Conservation (phyloP, 2,113 vertebrate species). For the Amphiprion ocellaris region DNA sequence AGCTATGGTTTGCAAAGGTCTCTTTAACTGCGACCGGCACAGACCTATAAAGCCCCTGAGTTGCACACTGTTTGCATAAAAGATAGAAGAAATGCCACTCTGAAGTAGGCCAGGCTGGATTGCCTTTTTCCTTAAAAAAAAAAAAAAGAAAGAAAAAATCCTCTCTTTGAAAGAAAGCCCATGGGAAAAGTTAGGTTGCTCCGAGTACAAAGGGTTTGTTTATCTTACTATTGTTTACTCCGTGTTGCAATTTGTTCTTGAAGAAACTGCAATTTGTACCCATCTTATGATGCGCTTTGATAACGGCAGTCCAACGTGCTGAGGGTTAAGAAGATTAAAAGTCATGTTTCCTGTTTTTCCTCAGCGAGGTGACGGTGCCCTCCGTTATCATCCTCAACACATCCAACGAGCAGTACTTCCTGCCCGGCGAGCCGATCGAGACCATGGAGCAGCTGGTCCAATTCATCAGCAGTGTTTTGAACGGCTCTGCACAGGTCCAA, state of each 20-base stretch:
- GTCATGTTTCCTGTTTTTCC: conserved; percentile 60
- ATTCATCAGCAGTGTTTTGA: conserved; percentile 93
- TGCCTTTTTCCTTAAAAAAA: neutral
- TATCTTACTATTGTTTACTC: conserved; percentile 48
- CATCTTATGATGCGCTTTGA: conserved; percentile 59
- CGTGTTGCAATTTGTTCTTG: conserved; percentile 58
- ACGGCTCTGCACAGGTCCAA: conserved; percentile 92
- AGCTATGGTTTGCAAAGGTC: conserved; percentile 71
- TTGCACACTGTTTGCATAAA: conserved; percentile 68
- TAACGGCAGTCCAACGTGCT: conserved; percentile 29
- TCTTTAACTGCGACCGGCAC: conserved; percentile 54
- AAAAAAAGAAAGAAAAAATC: conserved; percentile 6
- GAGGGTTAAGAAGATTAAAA: conserved; percentile 56
- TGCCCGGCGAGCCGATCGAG: conserved; percentile 87
- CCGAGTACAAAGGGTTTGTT: conserved; percentile 60
- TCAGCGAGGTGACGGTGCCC: conserved; percentile 92
- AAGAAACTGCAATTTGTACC: conserved; percentile 52
- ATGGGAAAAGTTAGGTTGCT: conserved; percentile 53
- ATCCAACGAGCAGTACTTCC: conserved; percentile 97
- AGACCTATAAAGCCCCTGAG: conserved; percentile 45
- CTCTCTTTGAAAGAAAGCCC: conserved; percentile 52
- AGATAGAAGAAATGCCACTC: conserved; percentile 51
- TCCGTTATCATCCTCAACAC: conserved; percentile 96
- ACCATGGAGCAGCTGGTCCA: conserved; percentile 91
- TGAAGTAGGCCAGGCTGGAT: conserved; percentile 43